Percentiles rank a stretch among this genome's conserved stretches.
These are phyloP conservation scores for Mantis religiosa DNA, from an alignment of 2,888 invertebrate species.

Conservation along the genomic window DNA sequence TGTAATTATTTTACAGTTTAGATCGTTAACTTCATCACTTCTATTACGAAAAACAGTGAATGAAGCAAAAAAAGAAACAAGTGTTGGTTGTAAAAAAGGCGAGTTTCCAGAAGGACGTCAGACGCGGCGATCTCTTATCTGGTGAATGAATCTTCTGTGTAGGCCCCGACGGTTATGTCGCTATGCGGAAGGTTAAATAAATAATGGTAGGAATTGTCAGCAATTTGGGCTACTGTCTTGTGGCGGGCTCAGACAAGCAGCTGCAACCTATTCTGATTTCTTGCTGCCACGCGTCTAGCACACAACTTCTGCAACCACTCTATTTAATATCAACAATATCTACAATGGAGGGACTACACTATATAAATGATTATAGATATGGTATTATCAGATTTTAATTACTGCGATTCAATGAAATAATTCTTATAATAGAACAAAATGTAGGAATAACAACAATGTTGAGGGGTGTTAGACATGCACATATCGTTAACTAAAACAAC, in stretches of 20 bases:
- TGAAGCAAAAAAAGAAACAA: neutral
- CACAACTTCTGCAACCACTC: neutral
- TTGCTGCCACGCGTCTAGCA: neutral
- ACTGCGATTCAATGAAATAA: too few relatives aligned
- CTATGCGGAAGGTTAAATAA: neutral
- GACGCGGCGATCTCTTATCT: neutral
- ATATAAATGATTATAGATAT: too few relatives aligned
- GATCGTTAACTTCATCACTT: conserved; percentile 12
- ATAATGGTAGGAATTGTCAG: neutral
- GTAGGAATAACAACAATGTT: too few relatives aligned
- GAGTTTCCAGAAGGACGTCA: neutral
- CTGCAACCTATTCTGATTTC: neutral
- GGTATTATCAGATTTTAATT: too few relatives aligned
- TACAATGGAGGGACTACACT: too few relatives aligned
- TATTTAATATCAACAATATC: neutral
- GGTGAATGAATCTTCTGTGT: neutral
- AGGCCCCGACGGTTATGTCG: neutral
- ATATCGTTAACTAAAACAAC: too few relatives aligned
- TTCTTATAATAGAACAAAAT: too few relatives aligned
- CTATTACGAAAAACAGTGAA: neutral
- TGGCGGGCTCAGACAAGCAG: neutral
- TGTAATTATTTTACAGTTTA: conserved; percentile 16
- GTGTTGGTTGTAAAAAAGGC: neutral
- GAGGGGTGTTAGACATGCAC: too few relatives aligned
- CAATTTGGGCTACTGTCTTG: neutral